phyloP scores from a whole-genome alignment of 2,113 vertebrate genomes.

The Dasypus novemcinctus region DNA sequence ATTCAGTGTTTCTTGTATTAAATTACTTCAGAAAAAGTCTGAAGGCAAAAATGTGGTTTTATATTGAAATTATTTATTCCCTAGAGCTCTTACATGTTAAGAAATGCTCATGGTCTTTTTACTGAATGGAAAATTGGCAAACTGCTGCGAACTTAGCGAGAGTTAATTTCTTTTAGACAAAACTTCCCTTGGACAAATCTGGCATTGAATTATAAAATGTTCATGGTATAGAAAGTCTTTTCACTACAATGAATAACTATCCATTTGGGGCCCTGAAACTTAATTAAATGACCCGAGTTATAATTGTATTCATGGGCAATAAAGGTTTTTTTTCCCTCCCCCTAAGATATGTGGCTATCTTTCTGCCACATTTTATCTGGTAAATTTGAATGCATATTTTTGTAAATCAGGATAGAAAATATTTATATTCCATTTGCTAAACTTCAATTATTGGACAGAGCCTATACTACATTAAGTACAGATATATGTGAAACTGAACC shows the following conservation, averaged over 20 bases:
- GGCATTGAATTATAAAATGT: conserved; percentile 21
- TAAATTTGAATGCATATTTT: not conserved
- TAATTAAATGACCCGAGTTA: conserved; percentile 55
- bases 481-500: no score
- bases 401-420: not conserved
- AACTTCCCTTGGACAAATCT: not conserved
- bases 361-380: not conserved
- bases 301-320: not conserved
- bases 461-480: not conserved
- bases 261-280: not conserved
- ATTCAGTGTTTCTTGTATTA: not conserved
- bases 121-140: not conserved
- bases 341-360: not conserved
- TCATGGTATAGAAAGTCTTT: conserved; percentile 34
- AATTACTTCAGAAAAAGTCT: conserved; percentile 22
- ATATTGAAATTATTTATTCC: not conserved
- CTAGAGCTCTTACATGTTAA: not conserved
- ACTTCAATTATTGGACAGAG: not conserved
- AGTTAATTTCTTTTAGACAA: not conserved
- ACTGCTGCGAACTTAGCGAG: not conserved
- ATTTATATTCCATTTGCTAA: not conserved
- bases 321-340: conserved; percentile 1
- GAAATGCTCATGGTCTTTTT: not conserved
- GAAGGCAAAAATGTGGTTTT: not conserved
- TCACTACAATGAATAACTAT: not conserved